phyloP scores from a whole-genome alignment of 2,113 vertebrate species.

The Carlito syrichta region DNA sequence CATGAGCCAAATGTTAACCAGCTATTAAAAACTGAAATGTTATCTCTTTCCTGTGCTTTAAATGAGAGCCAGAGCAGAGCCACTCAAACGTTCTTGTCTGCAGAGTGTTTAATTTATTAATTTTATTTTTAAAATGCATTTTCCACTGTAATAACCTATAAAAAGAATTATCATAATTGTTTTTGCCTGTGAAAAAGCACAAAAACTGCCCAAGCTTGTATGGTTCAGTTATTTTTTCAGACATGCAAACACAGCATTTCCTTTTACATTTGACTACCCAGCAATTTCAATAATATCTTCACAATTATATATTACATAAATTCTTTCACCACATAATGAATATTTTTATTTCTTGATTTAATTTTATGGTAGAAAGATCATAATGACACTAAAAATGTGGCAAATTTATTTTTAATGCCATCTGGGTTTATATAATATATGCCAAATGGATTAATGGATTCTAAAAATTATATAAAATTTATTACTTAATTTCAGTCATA shows the following conservation, averaged over 20 bases:
- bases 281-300: slow-evolving; percentile 52
- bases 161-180: slow-evolving; percentile 15
- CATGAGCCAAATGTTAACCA: slow-evolving; percentile 54
- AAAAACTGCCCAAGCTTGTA: not conserved
- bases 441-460: not conserved
- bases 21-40: slow-evolving; percentile 55
- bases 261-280: slow-evolving; percentile 25
- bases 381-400: slow-evolving; percentile 51
- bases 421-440: slow-evolving; percentile 49
- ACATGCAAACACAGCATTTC: slow-evolving; percentile 22
- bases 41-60: not conserved
- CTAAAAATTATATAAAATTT: slow-evolving; percentile 38
- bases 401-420: slow-evolving; percentile 52
- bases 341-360: slow-evolving; percentile 72
- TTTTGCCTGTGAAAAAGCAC: slow-evolving; percentile 38
- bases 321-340: slow-evolving; percentile 45
- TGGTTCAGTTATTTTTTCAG: slow-evolving; percentile 17
- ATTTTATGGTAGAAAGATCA: slow-evolving; percentile 55
- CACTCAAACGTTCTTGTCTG: not conserved
- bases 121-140: slow-evolving; percentile 37
- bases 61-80: not conserved
- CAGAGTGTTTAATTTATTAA: slow-evolving; percentile 17
- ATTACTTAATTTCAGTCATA: slow-evolving; percentile 36
- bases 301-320: slow-evolving; percentile 62
- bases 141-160: slow-evolving; percentile 20